A percentile compares a stretch with the other conserved stretches of the same genome.
These are phyloP conservation scores for Neoarius graeffei DNA, from an alignment of 2,113 vertebrate genomes.

Conservation along the genomic window DNA sequence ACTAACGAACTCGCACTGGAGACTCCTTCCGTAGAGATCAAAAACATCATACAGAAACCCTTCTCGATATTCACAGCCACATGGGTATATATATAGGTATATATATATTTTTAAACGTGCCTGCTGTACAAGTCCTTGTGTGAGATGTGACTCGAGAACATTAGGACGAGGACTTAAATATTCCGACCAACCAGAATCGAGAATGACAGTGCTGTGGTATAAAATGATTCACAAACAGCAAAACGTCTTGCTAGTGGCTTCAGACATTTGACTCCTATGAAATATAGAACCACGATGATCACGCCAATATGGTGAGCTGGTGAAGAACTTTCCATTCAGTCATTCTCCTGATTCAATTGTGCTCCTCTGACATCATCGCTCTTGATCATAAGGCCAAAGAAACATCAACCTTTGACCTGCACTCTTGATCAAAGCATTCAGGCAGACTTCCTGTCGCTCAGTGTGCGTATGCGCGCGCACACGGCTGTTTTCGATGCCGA, in stretches of 20 bases:
- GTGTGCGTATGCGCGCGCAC: not conserved
- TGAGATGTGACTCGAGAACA: not conserved
- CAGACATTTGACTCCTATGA: not conserved
- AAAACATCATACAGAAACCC: not conserved
- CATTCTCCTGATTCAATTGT: not conserved
- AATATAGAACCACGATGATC: not conserved
- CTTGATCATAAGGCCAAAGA: constrained; percentile 10
- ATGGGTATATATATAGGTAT: no score
- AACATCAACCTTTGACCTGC: constrained; percentile 37
- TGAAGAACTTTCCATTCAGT: not conserved
- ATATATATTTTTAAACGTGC: no score
- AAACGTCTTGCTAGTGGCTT: not conserved
- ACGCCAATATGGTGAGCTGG: not conserved
- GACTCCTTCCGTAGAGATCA: not conserved
- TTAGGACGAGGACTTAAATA: not conserved
- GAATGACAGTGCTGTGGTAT: not conserved
- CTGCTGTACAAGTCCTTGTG: not conserved
- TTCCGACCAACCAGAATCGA: not conserved
- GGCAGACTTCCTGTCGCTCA: constrained; percentile 26
- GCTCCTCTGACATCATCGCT: constrained; percentile 16
- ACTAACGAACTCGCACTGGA: not conserved
- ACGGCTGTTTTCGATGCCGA: not conserved
- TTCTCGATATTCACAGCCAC: no score
- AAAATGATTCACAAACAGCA: not conserved
- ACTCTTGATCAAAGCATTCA: constrained; percentile 31